Conservation (phyloP, 2,888 invertebrate species). For the Colletes collaris region DNA sequence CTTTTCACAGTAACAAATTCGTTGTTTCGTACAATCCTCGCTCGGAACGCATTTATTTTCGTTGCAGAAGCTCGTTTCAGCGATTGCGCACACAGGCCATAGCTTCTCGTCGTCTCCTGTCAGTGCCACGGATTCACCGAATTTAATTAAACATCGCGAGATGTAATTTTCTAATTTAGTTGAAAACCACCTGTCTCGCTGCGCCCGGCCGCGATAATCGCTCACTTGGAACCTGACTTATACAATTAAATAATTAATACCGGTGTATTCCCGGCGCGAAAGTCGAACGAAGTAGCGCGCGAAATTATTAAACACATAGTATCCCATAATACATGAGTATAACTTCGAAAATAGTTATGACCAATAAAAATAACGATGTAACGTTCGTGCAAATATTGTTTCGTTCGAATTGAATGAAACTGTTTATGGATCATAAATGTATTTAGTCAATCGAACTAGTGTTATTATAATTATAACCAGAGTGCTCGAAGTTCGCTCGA, state of each 20-base stretch:
- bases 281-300: too few species aligned
- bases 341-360: too few species aligned
- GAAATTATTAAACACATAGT: too few species aligned
- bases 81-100: conserved; percentile 38
- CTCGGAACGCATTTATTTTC: conserved; percentile 47
- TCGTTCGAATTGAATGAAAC: too few species aligned
- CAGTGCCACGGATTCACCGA: conserved; percentile 29
- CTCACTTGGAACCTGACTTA: neutral
- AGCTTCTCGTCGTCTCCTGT: conserved; percentile 31
- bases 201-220: conserved; percentile 1
- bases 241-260: conserved; percentile 1
- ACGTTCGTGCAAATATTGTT: too few species aligned
- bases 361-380: too few species aligned
- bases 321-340: too few species aligned
- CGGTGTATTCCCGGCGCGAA: too few species aligned
- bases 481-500: too few species aligned
- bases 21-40: conserved; percentile 27
- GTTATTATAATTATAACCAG: too few species aligned
- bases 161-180: conserved; percentile 52
- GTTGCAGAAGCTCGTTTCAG: conserved; percentile 36
- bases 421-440: too few species aligned
- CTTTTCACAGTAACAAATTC: conserved; percentile 22
- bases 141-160: conserved; percentile 48
- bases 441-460: too few species aligned
- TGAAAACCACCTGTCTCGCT: conserved; percentile 28